Percentiles rank a stretch among this genome's conserved stretches.
phyloP scores from a whole-genome alignment of 1,140 invertebrate genomes.

The Anagrus nilaparvatae region DNA sequence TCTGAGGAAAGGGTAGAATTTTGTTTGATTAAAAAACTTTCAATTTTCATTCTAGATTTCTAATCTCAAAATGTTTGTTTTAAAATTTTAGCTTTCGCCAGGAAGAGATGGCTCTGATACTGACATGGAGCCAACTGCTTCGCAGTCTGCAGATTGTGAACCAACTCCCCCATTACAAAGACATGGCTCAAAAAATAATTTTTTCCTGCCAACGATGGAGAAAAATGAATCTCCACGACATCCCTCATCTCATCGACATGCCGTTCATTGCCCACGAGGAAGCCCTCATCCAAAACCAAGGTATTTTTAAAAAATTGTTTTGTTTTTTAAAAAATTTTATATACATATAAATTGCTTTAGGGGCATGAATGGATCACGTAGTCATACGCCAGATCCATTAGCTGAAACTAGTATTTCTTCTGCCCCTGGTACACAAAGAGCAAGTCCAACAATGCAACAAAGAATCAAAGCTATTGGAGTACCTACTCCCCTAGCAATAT shows the following conservation, averaged over 20 bases:
- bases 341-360: constrained; percentile 22
- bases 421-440: constrained; percentile 42
- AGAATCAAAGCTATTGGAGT: constrained; percentile 80
- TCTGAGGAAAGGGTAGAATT: neutral
- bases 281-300: constrained; percentile 67
- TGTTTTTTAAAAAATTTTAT: constrained; percentile 2
- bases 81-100: constrained; percentile 57
- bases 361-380: constrained; percentile 53
- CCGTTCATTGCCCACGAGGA: constrained; percentile 55
- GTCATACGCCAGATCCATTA: constrained; percentile 58
- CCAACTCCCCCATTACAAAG: constrained; percentile 81
- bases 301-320: constrained; percentile 27
- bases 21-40: no score
- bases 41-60: no score
- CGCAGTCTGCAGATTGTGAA: constrained; percentile 87
- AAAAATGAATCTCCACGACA: constrained; percentile 53
- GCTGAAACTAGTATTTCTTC: constrained; percentile 42
- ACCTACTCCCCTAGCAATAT: constrained; percentile 75
- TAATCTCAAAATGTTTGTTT: constrained; percentile 15
- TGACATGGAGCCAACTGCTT: constrained; percentile 74
- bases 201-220: constrained; percentile 68
- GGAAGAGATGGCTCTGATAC: constrained; percentile 64
- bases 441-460: constrained; percentile 80
- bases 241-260: constrained; percentile 40
- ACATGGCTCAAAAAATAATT: constrained; percentile 84